Evolutionary conservation across 1,140 invertebrate species (phyloP), one percentile per base, ranked within the genome.

Genomic region (Nymphalis io): DNA sequence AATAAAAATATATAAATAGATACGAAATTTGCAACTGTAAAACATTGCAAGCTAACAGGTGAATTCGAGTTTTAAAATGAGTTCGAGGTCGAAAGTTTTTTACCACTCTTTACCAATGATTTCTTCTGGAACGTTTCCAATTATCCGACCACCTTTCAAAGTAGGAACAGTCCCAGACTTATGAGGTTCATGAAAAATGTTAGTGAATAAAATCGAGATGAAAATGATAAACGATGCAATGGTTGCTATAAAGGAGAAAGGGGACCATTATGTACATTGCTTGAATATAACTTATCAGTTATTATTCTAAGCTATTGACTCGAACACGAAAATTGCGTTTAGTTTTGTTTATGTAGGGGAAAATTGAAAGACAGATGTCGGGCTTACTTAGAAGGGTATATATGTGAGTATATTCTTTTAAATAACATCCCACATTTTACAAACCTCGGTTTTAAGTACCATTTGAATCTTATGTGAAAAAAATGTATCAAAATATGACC

Each of bases 301-400:
- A 88, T 91, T 91, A 89, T 91, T 91, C 89, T 88, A 80, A 85
- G 83, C 83, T 89, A 89, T 91, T 89, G 89, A 89, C 79, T 88
- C 79, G 79, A 88, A 89, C 80, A 91, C 72, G 85, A 85, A 91
- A 91, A 89, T 88, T 87, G 85, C 84, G 85, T 89, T 88, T 78
- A 83, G 80, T 84, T 83, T 80, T 91, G 86, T 89, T 91, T 88
- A 89, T 80, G 77, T 77, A 84, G 80, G 83, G 75, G 75, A 77
- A 67, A 70, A 70, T 64, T 38, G 53, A 72, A 76, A 76, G 70
- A 68, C 64, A 71, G 60, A 76, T 78, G 78, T 80, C 58, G 48
- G 53, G 39, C 23, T 68, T 75, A 70, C 76, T 75, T 23, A 23
- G 33, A n/a, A 40, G 15, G 33, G 33, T 13, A 53, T 51, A 11